Evolutionary conservation across 2,888 invertebrate genomes (phyloP).

Genomic region (Mimumesa dahlbomi): DNA sequence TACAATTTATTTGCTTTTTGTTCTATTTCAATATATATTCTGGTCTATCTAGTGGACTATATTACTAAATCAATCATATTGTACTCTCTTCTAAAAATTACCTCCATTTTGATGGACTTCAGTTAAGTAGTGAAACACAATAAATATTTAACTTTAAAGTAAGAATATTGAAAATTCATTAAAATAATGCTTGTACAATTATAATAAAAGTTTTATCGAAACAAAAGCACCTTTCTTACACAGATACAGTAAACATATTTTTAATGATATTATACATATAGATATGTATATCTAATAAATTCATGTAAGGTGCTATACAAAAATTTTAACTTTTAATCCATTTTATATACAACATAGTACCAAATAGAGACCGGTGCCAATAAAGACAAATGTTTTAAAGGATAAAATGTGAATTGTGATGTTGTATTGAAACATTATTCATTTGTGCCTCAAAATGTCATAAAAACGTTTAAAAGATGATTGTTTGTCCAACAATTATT

Average conservation of each 20-base stretch:
- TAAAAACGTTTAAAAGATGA: conserved; percentile 24
- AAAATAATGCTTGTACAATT: conserved; percentile 13
- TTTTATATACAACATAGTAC: conserved; percentile 8
- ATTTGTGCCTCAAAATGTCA: conserved; percentile 32
- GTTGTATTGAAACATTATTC: conserved; percentile 5
- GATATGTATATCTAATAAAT: no score
- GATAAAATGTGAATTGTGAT: conserved; percentile 4
- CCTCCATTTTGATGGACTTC: conserved; percentile 75
- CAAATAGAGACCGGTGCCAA: conserved; percentile 1
- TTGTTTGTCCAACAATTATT: conserved; percentile 12
- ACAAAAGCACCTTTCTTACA: no score
- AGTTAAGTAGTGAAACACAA: conserved; percentile 71
- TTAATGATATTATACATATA: no score
- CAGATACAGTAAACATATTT: no score
- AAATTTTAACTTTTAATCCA: conserved; percentile 1
- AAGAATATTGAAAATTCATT: conserved; percentile 16
- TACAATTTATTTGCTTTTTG: conserved; percentile 3
- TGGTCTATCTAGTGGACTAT: conserved; percentile 2
- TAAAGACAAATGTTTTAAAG: conserved; percentile 7
- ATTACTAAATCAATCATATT: conserved; percentile 8
- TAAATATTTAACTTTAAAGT: conserved; percentile 60
- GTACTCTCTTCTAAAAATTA: conserved; percentile 65
- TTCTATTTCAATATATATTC: no score
- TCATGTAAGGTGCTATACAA: neutral
- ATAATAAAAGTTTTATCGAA: conserved; percentile 6